phyloP scores from a whole-genome alignment of 2,888 invertebrate genomes.

The Chrysomela aeneicollis region DNA sequence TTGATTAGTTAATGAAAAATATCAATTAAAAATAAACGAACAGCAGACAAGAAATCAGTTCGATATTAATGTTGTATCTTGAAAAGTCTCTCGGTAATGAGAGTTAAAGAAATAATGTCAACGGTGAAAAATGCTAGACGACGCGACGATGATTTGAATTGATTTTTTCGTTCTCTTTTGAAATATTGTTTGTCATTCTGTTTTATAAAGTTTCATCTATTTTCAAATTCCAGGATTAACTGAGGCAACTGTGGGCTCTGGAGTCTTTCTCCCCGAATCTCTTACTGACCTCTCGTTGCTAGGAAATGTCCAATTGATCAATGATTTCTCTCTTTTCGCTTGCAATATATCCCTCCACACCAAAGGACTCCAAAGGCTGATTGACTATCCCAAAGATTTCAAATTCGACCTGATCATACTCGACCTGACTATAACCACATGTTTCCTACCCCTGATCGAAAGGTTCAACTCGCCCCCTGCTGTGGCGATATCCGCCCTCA shows the following conservation, averaged over 20 bases:
- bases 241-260: not conserved
- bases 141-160: too few species aligned
- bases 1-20: too few species aligned
- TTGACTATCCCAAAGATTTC: conserved; percentile 48
- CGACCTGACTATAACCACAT: conserved; percentile 45
- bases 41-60: too few species aligned
- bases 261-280: not conserved
- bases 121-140: too few species aligned
- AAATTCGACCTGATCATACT: conserved; percentile 51
- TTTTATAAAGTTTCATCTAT: too few species aligned
- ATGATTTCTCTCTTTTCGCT: conserved; percentile 7
- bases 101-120: too few species aligned
- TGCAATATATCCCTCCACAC: conserved; percentile 32
- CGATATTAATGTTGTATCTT: too few species aligned
- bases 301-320: not conserved
- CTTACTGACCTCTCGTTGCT: not conserved
- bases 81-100: too few species aligned
- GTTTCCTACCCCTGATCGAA: conserved; percentile 48
- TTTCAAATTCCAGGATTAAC: not conserved
- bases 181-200: too few species aligned
- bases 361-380: conserved; percentile 44
- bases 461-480: conserved; percentile 50
- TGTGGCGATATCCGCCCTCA: conserved; percentile 44
- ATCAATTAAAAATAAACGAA: too few species aligned
- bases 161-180: too few species aligned